These are phyloP conservation scores for Eurytoma adleriae DNA, from an alignment of 2,888 invertebrate species.

Conservation along the genomic window DNA sequence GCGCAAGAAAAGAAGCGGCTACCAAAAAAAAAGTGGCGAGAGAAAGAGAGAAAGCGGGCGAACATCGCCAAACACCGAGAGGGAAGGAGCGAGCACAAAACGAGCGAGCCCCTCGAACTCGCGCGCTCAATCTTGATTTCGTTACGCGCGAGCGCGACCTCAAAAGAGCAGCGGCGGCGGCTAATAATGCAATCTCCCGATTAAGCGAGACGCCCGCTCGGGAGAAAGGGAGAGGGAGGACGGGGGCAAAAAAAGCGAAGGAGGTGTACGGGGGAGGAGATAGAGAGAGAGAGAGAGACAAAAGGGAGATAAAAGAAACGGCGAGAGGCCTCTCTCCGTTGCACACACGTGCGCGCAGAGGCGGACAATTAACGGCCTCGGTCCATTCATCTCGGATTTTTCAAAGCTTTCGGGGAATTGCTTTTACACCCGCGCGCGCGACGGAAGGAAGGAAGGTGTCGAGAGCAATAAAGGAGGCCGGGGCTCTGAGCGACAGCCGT, in stretches of 20 bases:
- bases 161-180: conserved; percentile 47
- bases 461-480: conserved; percentile 41
- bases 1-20: neutral
- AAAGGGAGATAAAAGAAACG: conserved; percentile 52
- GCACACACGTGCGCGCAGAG: conserved; percentile 4
- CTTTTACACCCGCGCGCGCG: conserved; percentile 45
- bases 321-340: neutral
- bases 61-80: neutral
- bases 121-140: conserved; percentile 56
- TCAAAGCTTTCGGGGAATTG: conserved; percentile 57
- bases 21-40: neutral
- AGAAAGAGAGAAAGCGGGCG: neutral
- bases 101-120: conserved; percentile 1
- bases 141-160: conserved; percentile 56
- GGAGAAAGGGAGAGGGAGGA: neutral
- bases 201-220: conserved; percentile 55
- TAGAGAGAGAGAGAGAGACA: conserved; percentile 44
- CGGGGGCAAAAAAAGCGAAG: neutral
- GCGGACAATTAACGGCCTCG: conserved; percentile 50
- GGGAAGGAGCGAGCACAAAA: conserved; percentile 23
- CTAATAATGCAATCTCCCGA: conserved; percentile 59
- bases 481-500: conserved; percentile 57
- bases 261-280: neutral
- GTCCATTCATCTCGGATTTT: conserved; percentile 55
- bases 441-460: conserved; percentile 53